Evolutionary conservation across 2,888 invertebrate genomes (phyloP), one percentile per base, ranked within the genome.

Genomic region (Amiota minor): DNA sequence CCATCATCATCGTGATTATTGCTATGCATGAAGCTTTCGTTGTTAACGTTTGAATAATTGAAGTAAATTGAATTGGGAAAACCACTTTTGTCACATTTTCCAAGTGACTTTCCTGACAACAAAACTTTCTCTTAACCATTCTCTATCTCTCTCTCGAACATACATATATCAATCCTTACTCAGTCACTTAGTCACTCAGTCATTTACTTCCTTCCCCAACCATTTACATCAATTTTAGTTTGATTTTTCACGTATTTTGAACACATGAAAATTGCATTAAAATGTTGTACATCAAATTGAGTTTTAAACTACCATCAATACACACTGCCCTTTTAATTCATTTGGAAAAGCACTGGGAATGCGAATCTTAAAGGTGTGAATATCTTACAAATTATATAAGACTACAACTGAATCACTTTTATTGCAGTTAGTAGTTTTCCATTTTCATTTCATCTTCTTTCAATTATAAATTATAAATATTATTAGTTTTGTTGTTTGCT

Each of bases 211-310:
- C 23, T 56, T 56, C 23, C 47, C 46, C 46, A 56, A 16, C 45
- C 55, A 56, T 47, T 56, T 55, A 23, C 53, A 23, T 55, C 23
- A 23, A 55, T 69, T 11, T 50, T 35, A 55, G 16, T 55, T 35
- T 55, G 55, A 56, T 67, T 55, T 67, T 56, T 23, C 46, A 35
- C 67, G 47, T 35, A 55, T 46, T 64, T 65, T 11, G 46, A n/a
- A 49, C 75, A 76, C 77, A 79, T 76, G 74, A 70, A 79, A 79
- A 79, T 70, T 81, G 83, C 79, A 82, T 78, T 81, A 59, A 79
- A 78, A 18, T 18, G 9, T 14, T 2, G 0, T n/a, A n/a, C 35
- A 35, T 23, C 23, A 3, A 2, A 23, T 35, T 35, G 35, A 35
- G 35, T 35, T 35, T 4, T 6, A 35, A 35, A 8, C 35, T 2